Evolutionary conservation across 2,888 invertebrate species (phyloP), one percentile per base, ranked within the genome.

Genomic region (Zele albiditarsus): DNA sequence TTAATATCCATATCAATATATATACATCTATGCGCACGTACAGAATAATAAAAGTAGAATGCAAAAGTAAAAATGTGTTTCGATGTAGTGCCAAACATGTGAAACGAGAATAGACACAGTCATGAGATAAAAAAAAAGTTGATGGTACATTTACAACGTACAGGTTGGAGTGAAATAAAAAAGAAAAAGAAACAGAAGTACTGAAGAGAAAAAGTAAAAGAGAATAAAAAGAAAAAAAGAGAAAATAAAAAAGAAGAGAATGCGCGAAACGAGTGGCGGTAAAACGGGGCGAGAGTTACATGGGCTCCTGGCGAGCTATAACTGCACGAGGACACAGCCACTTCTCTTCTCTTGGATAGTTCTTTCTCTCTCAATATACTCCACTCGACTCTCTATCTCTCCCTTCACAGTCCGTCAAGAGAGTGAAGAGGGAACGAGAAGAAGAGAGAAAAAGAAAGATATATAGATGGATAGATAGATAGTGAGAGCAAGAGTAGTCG

Each of bases 221-320:
- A 23, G n/a, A 31, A 23, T 60, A 57, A 10, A 73, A 66, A 46
- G 69, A 60, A 71, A 53, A 20, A 53, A 20, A 53, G 20, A 5
- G n/a, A 20, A 53, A 20, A 53, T 20, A 53, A 53, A 53, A 53
- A 53, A 20, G 53, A 31, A 67, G 63, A 3, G 63, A 68, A 42
- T 68, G 49, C 25, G 31, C 53, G 58, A 49, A 63, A 42, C 46
- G 42, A 66, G 28, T 62, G 23, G 42, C 27, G 23, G 46, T 71
- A 77, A 79, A 75, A 71, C 60, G 76, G 77, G 78, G 79, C 71
- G 77, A 79, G 77, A 74, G 75, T 78, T 82, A 78, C 80, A 81
- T 81, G 79, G 80, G 77, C 81, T 81, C 78, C 79, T 81, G 81
- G 78, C 80, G 78, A 81, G 78, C 79, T 78, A 76, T 69, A 76